Conservation (phyloP, 2,888 invertebrate genomes). For the Chrysodeixis includens region DNA sequence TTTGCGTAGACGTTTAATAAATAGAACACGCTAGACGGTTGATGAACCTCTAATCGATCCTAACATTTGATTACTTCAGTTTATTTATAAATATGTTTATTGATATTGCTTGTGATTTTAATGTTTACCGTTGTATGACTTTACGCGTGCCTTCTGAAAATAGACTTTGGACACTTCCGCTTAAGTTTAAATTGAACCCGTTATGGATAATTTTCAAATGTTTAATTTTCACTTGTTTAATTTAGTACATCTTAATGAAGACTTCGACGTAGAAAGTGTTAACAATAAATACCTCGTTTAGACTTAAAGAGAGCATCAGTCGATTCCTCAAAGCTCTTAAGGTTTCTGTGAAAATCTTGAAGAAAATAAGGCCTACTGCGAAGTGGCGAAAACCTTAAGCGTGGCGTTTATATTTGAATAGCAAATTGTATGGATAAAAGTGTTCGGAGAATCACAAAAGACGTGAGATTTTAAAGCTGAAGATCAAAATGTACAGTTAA, state of each 20-base stretch:
- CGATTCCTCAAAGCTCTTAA: background rate
- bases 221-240: too few species aligned
- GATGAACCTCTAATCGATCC: slow-evolving; percentile 13
- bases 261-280: slow-evolving; percentile 3
- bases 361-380: background rate
- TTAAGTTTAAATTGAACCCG: background rate
- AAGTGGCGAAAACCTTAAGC: background rate
- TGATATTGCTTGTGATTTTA: background rate
- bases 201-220: too few species aligned
- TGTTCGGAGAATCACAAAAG: background rate
- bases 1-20: background rate
- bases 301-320: background rate
- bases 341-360: background rate
- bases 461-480: background rate
- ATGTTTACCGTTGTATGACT: background rate
- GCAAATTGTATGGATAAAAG: background rate
- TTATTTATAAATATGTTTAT: background rate
- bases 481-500: too few species aligned
- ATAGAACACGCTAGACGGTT: slow-evolving; percentile 15
- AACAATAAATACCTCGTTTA: slow-evolving; percentile 9
- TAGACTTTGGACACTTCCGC: too few species aligned
- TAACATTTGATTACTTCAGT: background rate
- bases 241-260: background rate
- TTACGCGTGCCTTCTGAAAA: background rate
- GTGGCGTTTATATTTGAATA: background rate